Conservation (phyloP, 2,888 invertebrate species). For the Dilophus febrilis region DNA sequence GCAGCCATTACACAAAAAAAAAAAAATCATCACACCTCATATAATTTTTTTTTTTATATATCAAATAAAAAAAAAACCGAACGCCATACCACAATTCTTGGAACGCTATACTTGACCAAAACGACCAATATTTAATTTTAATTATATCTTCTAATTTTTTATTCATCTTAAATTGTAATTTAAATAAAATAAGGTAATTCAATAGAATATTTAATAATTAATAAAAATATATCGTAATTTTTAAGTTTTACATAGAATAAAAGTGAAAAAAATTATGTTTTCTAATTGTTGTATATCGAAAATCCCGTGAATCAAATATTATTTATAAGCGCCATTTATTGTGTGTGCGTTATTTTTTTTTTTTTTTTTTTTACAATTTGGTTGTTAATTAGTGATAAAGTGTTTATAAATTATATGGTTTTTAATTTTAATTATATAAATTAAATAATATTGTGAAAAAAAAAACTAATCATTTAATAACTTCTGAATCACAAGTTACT, state of each 20-base stretch:
- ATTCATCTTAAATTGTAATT: slow-evolving; percentile 7
- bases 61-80: neutral
- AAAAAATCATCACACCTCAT: neutral
- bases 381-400: slow-evolving; percentile 1
- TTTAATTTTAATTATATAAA: too few relatives aligned
- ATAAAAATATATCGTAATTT: neutral
- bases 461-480: too few relatives aligned
- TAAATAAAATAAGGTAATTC: slow-evolving; percentile 3
- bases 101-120: slow-evolving; percentile 13
- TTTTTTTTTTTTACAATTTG: neutral
- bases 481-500: too few relatives aligned
- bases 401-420: too few relatives aligned
- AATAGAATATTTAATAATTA: neutral
- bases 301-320: slow-evolving; percentile 4
- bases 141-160: slow-evolving; percentile 9
- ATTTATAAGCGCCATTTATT: too few relatives aligned
- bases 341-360: slow-evolving; percentile 1
- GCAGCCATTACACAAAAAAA: too few relatives aligned
- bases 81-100: neutral
- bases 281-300: neutral
- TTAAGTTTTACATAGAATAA: neutral
- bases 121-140: slow-evolving; percentile 7
- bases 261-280: neutral
- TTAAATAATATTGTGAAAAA: too few relatives aligned
- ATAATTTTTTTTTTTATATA: neutral